Conservation (phyloP, 2,888 invertebrate species). For the Sarcophaga rosellei region DNA sequence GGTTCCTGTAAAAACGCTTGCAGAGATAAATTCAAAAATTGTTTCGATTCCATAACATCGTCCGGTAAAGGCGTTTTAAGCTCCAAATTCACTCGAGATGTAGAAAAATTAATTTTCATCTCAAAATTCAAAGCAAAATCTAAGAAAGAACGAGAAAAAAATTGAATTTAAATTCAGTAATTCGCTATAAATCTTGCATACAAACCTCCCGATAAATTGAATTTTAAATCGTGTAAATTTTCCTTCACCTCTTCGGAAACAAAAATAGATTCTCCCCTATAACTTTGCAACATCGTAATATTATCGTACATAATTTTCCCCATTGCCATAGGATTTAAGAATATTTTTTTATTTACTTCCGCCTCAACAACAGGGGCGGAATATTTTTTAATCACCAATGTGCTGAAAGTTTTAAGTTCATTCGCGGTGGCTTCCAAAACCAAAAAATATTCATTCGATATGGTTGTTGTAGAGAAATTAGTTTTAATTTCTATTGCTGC, state of each 20-base stretch:
- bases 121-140: conserved; percentile 62
- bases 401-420: conserved; percentile 42
- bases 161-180: neutral
- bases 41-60: conserved; percentile 24
- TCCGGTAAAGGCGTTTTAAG: conserved; percentile 40
- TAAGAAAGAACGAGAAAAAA: conserved; percentile 19
- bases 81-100: conserved; percentile 46
- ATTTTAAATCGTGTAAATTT: conserved; percentile 57
- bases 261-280: conserved; percentile 53
- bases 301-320: conserved; percentile 47
- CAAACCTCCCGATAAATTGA: conserved; percentile 66
- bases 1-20: conserved; percentile 48
- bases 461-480: conserved; percentile 13
- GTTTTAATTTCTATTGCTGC: conserved; percentile 47
- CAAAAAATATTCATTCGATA: conserved; percentile 48
- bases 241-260: conserved; percentile 20
- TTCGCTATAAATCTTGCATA: neutral
- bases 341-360: conserved; percentile 41
- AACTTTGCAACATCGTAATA: neutral
- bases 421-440: conserved; percentile 55
- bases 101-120: conserved; percentile 26
- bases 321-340: conserved; percentile 39
- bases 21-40: conserved; percentile 58
- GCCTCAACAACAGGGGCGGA: neutral
- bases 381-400: conserved; percentile 52